Conservation (phyloP, 2,113 vertebrate genomes). For the Semnornis frantzii region DNA sequence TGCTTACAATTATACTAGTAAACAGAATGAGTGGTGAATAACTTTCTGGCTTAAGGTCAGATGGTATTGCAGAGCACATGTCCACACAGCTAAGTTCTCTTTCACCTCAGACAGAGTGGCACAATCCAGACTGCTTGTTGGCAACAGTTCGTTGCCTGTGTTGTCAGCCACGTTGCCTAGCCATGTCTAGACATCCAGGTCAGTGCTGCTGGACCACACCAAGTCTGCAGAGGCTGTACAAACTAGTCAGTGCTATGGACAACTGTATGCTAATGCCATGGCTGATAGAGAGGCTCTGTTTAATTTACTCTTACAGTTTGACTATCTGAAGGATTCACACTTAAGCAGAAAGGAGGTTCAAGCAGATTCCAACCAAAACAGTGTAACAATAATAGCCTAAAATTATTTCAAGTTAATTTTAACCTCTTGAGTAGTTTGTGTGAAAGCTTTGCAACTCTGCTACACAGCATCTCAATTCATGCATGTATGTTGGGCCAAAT, state of each 20-base stretch:
- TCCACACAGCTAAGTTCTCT: not conserved
- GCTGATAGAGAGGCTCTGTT: not conserved
- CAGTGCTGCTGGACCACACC: rapidly evolving
- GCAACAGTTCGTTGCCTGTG: not conserved
- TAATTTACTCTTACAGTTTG: not conserved
- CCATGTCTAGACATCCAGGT: rapidly evolving
- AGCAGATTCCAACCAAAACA: not conserved
- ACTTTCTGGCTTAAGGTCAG: not conserved
- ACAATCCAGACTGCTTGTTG: not conserved
- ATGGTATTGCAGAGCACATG: not conserved
- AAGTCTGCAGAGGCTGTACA: not conserved
- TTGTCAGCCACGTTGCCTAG: not conserved
- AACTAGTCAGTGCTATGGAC: not conserved
- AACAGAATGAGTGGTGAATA: not conserved
- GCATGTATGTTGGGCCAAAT: not conserved
- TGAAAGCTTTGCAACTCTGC: not conserved
- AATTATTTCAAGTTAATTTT: not conserved
- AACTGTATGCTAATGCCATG: too few species aligned
- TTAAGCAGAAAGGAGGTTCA: not conserved
- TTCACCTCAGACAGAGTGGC: not conserved
- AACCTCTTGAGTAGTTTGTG: not conserved
- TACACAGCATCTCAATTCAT: not conserved
- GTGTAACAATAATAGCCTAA: not conserved
- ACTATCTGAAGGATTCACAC: not conserved
- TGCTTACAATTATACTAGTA: not conserved